phyloP scores from a whole-genome alignment of 2,888 invertebrate species.

The Timandra comae region DNA sequence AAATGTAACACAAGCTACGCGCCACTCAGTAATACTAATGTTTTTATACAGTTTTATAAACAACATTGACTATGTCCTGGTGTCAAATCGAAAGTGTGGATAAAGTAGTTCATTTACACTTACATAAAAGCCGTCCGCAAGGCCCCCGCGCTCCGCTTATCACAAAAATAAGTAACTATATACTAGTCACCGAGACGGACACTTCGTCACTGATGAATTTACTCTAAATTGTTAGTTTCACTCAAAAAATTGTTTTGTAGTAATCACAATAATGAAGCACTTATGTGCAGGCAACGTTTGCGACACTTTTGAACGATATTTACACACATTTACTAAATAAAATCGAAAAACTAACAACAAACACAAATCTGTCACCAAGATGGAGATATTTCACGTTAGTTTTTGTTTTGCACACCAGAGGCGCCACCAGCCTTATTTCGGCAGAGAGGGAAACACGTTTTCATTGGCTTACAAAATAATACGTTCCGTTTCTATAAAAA shows the following conservation, averaged over 20 bases:
- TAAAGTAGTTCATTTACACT: constrained; percentile 54
- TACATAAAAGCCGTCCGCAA: constrained; percentile 65
- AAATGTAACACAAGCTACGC: constrained; percentile 64
- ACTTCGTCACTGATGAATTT: constrained; percentile 70
- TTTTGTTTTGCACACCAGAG: constrained; percentile 59
- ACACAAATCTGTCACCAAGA: constrained; percentile 81
- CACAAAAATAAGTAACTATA: constrained; percentile 77
- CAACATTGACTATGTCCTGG: constrained; percentile 53
- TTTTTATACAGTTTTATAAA: constrained; percentile 60
- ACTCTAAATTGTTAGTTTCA: constrained; percentile 30
- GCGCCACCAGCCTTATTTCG: constrained; percentile 48
- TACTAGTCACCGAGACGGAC: constrained; percentile 68
- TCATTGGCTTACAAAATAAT: constrained; percentile 42
- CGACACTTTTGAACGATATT: constrained; percentile 45
- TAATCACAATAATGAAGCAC: constrained; percentile 29
- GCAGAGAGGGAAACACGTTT: constrained; percentile 41
- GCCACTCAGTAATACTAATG: constrained; percentile 41
- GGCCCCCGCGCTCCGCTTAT: constrained; percentile 74
- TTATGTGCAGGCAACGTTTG: constrained; percentile 33
- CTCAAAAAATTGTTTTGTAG: constrained; percentile 15
- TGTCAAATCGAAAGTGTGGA: constrained; percentile 39
- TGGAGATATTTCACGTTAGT: constrained; percentile 79
- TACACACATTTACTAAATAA: constrained; percentile 52
- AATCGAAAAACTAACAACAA: constrained; percentile 71
- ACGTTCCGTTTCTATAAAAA: constrained; percentile 56